Conservation (phyloP, 2,888 invertebrate genomes). For the Muscina levida region DNA sequence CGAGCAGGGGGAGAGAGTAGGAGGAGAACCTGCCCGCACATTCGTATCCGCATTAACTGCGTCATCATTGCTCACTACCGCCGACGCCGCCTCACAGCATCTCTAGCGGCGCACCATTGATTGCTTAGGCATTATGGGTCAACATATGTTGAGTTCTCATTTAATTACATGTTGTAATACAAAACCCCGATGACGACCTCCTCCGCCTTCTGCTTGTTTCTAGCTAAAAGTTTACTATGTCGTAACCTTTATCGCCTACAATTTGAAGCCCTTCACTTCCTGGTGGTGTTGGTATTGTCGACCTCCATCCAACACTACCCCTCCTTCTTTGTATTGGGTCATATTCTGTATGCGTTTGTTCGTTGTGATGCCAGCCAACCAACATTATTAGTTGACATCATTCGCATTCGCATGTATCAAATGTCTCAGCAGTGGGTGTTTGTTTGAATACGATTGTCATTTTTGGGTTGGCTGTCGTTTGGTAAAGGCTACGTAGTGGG, state of each 20-base stretch:
- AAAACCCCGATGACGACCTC: neutral
- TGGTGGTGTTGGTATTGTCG: too few species aligned
- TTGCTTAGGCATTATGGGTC: conserved; percentile 27
- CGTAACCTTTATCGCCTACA: conserved; percentile 22
- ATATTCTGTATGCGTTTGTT: neutral
- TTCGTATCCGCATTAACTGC: conserved; percentile 1
- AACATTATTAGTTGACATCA: conserved; percentile 33
- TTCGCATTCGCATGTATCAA: conserved; percentile 33
- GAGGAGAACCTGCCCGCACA: neutral
- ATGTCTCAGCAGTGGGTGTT: conserved; percentile 18
- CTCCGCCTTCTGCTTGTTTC: neutral
- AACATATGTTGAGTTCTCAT: conserved; percentile 27
- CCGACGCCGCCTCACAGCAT: too few species aligned
- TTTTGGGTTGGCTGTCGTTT: conserved; percentile 24
- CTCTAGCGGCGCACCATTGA: neutral
- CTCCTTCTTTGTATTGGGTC: neutral
- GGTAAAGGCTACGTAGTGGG: neutral
- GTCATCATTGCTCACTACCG: too few species aligned
- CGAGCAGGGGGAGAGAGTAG: too few species aligned
- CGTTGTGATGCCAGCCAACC: neutral
- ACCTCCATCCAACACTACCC: neutral
- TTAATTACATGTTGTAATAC: too few species aligned
- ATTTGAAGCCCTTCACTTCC: neutral
- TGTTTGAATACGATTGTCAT: conserved; percentile 7
- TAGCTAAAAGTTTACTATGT: neutral